Evolutionary conservation across 1,140 invertebrate species (phyloP).

Genomic region (Diploscapter pachys): DNA sequence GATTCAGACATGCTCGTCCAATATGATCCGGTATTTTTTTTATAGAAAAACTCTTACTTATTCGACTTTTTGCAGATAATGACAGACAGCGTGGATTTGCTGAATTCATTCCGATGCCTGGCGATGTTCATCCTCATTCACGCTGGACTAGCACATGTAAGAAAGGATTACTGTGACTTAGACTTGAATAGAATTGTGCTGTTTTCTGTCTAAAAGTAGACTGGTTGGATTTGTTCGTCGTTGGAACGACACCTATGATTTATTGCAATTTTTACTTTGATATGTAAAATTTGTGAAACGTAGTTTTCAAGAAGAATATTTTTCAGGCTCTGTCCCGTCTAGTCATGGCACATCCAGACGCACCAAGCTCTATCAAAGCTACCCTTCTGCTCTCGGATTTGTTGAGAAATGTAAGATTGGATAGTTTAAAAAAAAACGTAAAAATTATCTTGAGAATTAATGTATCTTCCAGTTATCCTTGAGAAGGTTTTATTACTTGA

Average conservation of each 20-base stretch:
- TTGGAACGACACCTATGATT: too few relatives aligned
- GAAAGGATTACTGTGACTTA: neutral
- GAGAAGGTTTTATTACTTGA: too few relatives aligned
- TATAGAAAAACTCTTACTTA: neutral
- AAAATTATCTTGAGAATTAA: neutral
- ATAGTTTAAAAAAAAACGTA: neutral
- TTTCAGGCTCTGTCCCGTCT: slow-evolving; percentile 26
- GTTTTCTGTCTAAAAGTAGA: too few relatives aligned
- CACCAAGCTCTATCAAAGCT: slow-evolving; percentile 30
- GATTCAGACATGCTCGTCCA: slow-evolving; percentile 14
- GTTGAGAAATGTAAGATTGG: slow-evolving; percentile 20
- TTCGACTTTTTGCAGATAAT: slow-evolving; percentile 2
- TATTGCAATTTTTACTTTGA: too few relatives aligned
- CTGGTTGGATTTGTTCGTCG: too few relatives aligned
- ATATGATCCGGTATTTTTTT: slow-evolving; percentile 6
- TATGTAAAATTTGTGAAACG: too few relatives aligned
- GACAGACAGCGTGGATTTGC: slow-evolving; percentile 27
- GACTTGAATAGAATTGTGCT: too few relatives aligned
- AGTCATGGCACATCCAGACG: slow-evolving; percentile 32
- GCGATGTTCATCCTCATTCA: slow-evolving; percentile 38
- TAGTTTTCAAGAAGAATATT: neutral
- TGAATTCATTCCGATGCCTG: slow-evolving; percentile 31
- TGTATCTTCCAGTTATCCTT: too few relatives aligned
- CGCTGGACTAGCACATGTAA: slow-evolving; percentile 27
- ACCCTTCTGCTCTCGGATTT: slow-evolving; percentile 39